Base-by-base conservation (phyloP, 2,888 invertebrate species). In the Tholera decimalis region DNA sequence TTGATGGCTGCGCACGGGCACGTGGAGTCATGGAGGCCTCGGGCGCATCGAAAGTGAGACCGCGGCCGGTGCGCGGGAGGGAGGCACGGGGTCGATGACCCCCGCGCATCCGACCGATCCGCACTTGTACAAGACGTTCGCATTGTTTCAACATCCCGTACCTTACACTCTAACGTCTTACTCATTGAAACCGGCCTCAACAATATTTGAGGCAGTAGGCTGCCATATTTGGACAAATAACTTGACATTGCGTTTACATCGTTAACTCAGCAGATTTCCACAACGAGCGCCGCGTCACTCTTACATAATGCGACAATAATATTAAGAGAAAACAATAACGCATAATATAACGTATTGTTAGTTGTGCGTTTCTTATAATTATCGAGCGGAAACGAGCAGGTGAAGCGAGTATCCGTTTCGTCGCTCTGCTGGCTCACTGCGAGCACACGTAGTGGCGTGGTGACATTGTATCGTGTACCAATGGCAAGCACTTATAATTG, bases 21-120 rank as follows among this genome's bases (percentile, higher is more conserved):
- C 93, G 93, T 93, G 92, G 92, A 89, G 88, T 88, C 86, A 82
- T 82, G 83, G 90, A 90, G 90, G 91, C 91, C 92, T 93, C 92
- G 89, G 90, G 88, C 93, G 91, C 93, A 93, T 90, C 90, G 94
- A 93, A 93, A 94, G 94, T 94, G 95, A 94, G 92, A 92, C 93
- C 88, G 90, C 89, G 90, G 84, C 55, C 81, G 80, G 82, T 81
- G 85, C 81, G 84, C 80, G 84, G 80, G 82, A 77, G 84, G 88
- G 84, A 84, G 84, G 80, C 79, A 82, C 77, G 72, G 85, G 93
- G 91, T 94, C 93, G 85, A 90, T 85, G 93, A 93, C 91, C 93
- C 87, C 74, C 89, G 91, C 92, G 89, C 93, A 93, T 92, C 92
- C 92, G 88, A 93, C 91, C 92, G 93, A 93, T 92, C 93, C 92